Conservation (phyloP, 2,113 vertebrate genomes). For the Urocitellus parryii region DNA sequence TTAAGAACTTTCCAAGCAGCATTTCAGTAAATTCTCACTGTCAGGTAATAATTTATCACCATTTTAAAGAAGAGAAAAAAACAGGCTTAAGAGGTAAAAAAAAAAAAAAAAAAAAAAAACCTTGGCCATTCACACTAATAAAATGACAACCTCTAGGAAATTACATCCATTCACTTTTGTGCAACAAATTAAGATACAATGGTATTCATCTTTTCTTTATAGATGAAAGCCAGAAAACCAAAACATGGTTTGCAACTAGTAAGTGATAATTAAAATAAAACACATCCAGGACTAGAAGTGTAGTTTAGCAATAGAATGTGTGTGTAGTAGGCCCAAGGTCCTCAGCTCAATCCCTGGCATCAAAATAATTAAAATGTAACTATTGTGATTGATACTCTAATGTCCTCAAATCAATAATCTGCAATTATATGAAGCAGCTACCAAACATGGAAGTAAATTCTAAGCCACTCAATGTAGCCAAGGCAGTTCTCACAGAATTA, state of each 20-base stretch:
- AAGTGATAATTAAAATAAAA: neutral
- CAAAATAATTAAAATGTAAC: neutral
- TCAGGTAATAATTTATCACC: neutral
- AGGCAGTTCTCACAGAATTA: neutral
- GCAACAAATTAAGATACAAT: conserved; percentile 16
- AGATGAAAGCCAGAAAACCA: conserved; percentile 22
- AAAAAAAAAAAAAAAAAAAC: conserved; percentile 1
- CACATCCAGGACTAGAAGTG: accelerated
- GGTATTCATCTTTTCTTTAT: conserved; percentile 22
- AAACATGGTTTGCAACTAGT: neutral
- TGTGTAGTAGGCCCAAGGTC: neutral
- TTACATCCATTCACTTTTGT: neutral
- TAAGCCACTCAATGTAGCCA: neutral
- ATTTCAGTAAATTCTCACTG: neutral
- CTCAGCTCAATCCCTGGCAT: neutral
- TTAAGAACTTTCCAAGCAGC: neutral
- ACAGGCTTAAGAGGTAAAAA: neutral
- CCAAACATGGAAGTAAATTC: neutral
- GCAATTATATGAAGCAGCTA: neutral
- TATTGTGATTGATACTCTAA: neutral
- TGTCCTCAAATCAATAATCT: neutral
- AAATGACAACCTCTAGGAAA: conserved; percentile 12
- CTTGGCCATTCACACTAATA: conserved; percentile 9
- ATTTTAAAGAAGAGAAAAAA: conserved; percentile 45
- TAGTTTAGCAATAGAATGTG: neutral